Evolutionary conservation across 2,888 invertebrate genomes (phyloP), one percentile per base, ranked within the genome.

Genomic region (Carterocephalus palaemon): DNA sequence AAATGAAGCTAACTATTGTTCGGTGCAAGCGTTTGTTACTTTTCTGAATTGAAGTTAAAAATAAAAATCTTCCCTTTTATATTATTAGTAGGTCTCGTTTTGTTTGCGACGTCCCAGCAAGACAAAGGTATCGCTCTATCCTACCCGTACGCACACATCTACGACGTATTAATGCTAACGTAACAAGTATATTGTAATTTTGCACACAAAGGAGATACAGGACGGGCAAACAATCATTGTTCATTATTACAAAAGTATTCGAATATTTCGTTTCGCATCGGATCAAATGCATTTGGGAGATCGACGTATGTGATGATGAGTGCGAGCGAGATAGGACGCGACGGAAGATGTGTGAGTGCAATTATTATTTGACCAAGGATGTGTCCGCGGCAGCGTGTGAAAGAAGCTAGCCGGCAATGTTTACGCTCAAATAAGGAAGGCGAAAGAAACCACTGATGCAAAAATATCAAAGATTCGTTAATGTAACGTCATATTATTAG

Each of bases 321-420:
- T 70, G 75, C 53, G 75, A 83, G 70, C 38, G 77, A 67, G 81
- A 83, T 8, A 45, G 32, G 15, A 56, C 54, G 48, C 49, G 50
- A 64, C 49, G 50, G 48, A 56, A 63, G 68, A 72, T 69, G 73
- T 78, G 74, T 72, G 77, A 72, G 79, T 80, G 78, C 78, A 86
- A 82, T 85, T 84, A 85, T 86, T 85, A 84, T 85, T 86, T 85
- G 86, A 84, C 85, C 86, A 84, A 71, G 81, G 81, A 84, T 82
- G 76, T 81, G 82, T 82, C 84, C 77, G 68, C 75, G 59, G 76
- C 74, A 79, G 80, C 85, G 85, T 85, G 85, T 82, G 85, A 86
- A 85, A 83, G 82, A 80, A 79, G 77, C 74, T 75, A 77, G 69
- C 68, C 68, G 59, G 67, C 75, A 81, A 85, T 85, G 85, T 86